Evolutionary conservation across 2,797 vertebrate genomes (phyloP).

Genomic region (Gallirallus australis): DNA sequence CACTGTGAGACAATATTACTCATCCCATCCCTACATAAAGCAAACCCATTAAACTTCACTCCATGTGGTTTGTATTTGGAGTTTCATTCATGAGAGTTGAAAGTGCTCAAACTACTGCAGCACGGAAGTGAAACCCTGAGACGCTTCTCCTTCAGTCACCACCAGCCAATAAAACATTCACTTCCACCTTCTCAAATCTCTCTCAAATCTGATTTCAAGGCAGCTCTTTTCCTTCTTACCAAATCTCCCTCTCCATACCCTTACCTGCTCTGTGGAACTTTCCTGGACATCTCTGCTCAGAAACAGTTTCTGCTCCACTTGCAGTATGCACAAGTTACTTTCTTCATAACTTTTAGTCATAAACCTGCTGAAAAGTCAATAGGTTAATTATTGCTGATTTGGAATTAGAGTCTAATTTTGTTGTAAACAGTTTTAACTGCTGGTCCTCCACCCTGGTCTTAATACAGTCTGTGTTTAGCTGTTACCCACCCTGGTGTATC

Average conservation of each 20-base stretch:
- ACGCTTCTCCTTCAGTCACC: conserved; percentile 14
- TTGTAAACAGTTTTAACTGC: conserved; percentile 23
- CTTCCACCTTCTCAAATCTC: not conserved
- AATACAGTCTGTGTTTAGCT: not conserved
- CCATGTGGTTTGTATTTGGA: conserved; percentile 51
- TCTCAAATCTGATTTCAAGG: not conserved
- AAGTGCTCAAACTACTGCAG: conserved; percentile 10
- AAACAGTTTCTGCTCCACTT: not conserved
- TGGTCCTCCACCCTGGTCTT: not conserved
- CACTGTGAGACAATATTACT: conserved; percentile 30
- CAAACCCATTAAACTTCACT: conserved; percentile 33
- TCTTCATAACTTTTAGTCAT: not conserved
- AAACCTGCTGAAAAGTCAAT: not conserved
- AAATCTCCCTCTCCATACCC: not conserved
- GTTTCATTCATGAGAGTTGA: conserved; percentile 41
- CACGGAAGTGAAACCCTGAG: not conserved
- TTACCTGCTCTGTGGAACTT: not conserved
- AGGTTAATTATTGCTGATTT: conserved; percentile 5
- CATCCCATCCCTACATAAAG: conserved; percentile 25
- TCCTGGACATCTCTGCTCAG: not conserved
- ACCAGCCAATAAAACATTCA: not conserved
- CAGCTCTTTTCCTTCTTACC: not conserved
- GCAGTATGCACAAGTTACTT: not conserved
- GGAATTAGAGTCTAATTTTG: conserved; percentile 9
- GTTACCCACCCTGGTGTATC: not conserved